Evolutionary conservation across 2,113 vertebrate genomes (phyloP).

Genomic region (Sphyrna mokarran): DNA sequence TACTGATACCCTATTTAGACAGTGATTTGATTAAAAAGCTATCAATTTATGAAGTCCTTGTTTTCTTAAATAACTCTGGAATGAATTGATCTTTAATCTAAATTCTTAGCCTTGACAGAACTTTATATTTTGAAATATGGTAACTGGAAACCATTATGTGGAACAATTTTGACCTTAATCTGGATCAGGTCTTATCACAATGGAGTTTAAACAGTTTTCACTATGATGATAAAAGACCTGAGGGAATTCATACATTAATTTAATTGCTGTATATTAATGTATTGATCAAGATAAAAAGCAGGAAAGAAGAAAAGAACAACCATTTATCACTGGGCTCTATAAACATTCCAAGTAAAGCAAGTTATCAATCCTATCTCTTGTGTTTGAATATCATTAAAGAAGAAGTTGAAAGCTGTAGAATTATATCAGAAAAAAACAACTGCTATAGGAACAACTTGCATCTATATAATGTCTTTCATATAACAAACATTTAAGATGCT

Average conservation of each 20-base stretch:
- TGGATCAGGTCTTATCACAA: background rate
- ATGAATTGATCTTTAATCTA: slow-evolving; percentile 14
- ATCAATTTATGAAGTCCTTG: background rate
- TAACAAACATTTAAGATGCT: background rate
- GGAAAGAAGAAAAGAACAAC: background rate
- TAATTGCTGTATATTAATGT: background rate
- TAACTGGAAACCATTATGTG: background rate
- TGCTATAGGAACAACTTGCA: background rate
- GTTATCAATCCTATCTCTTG: background rate
- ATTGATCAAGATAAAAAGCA: background rate
- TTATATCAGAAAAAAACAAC: background rate
- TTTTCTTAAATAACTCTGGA: background rate
- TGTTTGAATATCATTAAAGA: background rate
- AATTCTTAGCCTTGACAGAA: background rate
- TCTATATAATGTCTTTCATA: background rate
- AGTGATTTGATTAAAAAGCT: background rate
- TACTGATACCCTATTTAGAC: background rate
- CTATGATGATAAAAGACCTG: background rate
- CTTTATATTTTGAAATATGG: background rate
- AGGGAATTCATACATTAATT: background rate
- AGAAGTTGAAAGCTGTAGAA: background rate
- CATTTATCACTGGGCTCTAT: background rate
- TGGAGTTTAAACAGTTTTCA: background rate
- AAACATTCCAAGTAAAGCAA: background rate
- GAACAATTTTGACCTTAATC: background rate